Evolutionary conservation across 2,113 vertebrate genomes (phyloP).

Genomic region (Corydoras sp.): DNA sequence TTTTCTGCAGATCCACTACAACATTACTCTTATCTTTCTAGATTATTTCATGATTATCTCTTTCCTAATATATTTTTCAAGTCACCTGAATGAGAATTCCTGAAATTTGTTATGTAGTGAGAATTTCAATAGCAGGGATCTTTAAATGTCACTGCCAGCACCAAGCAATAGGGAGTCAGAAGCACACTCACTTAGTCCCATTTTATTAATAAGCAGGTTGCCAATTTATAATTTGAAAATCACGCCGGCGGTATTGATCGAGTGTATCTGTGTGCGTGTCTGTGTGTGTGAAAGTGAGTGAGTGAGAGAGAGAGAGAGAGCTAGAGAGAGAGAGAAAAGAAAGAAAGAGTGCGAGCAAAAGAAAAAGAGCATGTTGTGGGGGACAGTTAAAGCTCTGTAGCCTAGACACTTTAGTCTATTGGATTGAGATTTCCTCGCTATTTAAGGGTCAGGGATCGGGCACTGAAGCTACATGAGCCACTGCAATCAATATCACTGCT

Average conservation of each 20-base stretch:
- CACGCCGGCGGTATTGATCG: constrained; percentile 80
- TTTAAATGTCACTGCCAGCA: too few relatives aligned
- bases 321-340: constrained; percentile 35
- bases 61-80: too few relatives aligned
- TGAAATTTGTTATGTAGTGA: too few relatives aligned
- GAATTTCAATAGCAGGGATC: too few relatives aligned
- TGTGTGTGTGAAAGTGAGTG: constrained; percentile 45
- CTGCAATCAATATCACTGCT: constrained; percentile 80
- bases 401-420: constrained; percentile 85
- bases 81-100: too few relatives aligned
- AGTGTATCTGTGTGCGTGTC: constrained; percentile 33
- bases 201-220: constrained; percentile 87
- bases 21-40: too few relatives aligned
- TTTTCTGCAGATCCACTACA: too few relatives aligned
- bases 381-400: constrained; percentile 26
- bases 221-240: constrained; percentile 87
- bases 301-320: constrained; percentile 41
- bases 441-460: constrained; percentile 95
- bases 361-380: constrained; percentile 39
- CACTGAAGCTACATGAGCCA: constrained; percentile 68
- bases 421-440: constrained; percentile 98
- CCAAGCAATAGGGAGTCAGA: neutral
- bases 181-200: constrained; percentile 45
- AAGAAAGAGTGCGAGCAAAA: constrained; percentile 37
- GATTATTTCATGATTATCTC: too few relatives aligned